Conservation (phyloP, 2,113 vertebrate genomes). For the Scomber colias region DNA sequence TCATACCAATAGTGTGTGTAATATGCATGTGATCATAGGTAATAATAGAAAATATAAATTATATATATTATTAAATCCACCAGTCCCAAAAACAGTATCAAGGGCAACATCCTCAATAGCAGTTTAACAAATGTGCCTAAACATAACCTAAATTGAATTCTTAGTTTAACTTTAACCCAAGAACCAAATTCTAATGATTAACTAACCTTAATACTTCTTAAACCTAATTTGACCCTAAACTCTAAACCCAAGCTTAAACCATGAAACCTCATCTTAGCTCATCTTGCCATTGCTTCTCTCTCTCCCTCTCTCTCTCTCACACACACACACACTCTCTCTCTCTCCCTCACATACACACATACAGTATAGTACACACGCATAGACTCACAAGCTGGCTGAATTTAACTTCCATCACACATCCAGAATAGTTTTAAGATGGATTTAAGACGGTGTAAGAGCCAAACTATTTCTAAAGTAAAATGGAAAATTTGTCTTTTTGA, state of each 20-base stretch:
- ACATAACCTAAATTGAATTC: not conserved
- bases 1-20: not conserved
- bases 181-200: not conserved
- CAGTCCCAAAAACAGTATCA: not conserved
- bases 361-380: not conserved
- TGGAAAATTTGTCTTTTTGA: not conserved
- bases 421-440: not conserved
- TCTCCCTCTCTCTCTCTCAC: not conserved
- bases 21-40: too few species aligned
- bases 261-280: not conserved
- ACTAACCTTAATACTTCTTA: not conserved
- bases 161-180: not conserved
- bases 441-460: too few species aligned
- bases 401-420: not conserved
- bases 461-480: not conserved
- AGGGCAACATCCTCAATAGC: not conserved
- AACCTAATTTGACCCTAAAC: not conserved
- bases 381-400: too few species aligned
- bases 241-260: not conserved
- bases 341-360: too few species aligned
- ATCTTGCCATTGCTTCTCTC: not conserved
- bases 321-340: too few species aligned
- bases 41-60: not conserved
- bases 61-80: not conserved
- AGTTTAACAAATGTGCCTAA: not conserved